phyloP scores from a whole-genome alignment of 1,140 invertebrate species.

The Ceratosolen fusciceps region DNA sequence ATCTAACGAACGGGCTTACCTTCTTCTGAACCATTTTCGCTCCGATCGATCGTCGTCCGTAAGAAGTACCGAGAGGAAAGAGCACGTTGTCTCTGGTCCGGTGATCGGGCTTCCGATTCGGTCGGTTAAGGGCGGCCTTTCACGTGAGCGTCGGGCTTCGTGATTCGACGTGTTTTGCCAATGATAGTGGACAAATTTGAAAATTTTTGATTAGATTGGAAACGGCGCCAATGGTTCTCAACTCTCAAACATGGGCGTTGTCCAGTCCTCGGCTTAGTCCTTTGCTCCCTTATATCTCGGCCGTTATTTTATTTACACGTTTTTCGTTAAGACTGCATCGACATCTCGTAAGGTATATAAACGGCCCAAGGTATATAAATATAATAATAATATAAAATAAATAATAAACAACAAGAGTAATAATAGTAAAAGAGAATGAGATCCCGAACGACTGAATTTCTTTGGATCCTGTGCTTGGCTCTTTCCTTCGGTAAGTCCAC shows the following conservation, averaged over 20 bases:
- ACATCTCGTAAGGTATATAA: not conserved
- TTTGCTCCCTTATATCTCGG: not conserved
- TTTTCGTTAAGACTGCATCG: not conserved
- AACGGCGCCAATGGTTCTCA: not conserved
- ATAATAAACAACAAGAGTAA: too few species aligned
- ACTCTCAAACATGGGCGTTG: slow-evolving; percentile 38
- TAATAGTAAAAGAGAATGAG: slow-evolving; percentile 35
- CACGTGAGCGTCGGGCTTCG: slow-evolving; percentile 3
- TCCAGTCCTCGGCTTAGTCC: slow-evolving; percentile 12
- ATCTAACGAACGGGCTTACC: slow-evolving; percentile 27
- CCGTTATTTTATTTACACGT: not conserved
- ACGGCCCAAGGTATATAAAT: too few species aligned
- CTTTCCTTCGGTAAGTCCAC: slow-evolving; percentile 44
- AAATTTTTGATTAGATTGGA: not conserved
- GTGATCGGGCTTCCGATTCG: too few species aligned
- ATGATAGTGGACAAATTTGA: not conserved
- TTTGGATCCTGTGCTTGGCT: slow-evolving; percentile 28
- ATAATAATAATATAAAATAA: too few species aligned
- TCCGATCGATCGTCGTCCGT: not conserved
- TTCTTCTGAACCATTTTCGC: slow-evolving; percentile 48
- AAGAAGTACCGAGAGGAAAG: slow-evolving; percentile 24
- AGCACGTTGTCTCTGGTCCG: slow-evolving; percentile 27
- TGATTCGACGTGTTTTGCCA: not conserved
- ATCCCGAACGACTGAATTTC: not conserved
- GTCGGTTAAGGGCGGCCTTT: not conserved